These are phyloP conservation scores for Cyclophora albipunctata DNA, from an alignment of 2,888 invertebrate genomes.

Conservation along the genomic window DNA sequence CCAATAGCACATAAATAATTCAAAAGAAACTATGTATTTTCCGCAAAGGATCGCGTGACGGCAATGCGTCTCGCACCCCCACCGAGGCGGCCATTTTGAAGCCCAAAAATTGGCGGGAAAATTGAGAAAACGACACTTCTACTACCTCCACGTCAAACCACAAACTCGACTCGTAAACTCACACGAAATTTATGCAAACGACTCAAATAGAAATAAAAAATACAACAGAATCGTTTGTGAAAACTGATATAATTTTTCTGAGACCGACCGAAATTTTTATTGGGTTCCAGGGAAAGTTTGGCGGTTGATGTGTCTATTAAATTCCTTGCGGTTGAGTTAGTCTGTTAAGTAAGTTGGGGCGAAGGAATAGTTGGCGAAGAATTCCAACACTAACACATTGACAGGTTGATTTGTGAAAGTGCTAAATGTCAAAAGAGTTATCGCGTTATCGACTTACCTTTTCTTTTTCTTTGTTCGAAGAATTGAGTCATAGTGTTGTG, in stretches of 20 bases:
- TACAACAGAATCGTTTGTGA: conserved; percentile 34
- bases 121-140: conserved; percentile 68
- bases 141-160: conserved; percentile 45
- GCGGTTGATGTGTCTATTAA: conserved; percentile 49
- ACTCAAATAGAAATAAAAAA: conserved; percentile 42
- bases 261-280: conserved; percentile 37
- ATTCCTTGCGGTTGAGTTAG: conserved; percentile 43
- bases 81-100: conserved; percentile 59
- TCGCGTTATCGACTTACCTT: neutral
- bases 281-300: conserved; percentile 33
- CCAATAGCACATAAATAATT: conserved; percentile 41
- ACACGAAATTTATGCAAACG: conserved; percentile 52
- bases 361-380: conserved; percentile 30
- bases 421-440: conserved; percentile 10
- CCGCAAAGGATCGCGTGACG: conserved; percentile 42
- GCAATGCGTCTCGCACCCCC: conserved; percentile 43
- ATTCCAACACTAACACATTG: conserved; percentile 27
- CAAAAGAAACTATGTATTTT: conserved; percentile 30
- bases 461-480: conserved; percentile 1
- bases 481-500: neutral
- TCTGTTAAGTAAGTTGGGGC: conserved; percentile 26
- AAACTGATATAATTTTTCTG: conserved; percentile 28
- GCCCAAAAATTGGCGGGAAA: conserved; percentile 63
- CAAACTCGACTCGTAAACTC: conserved; percentile 31
- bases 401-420: conserved; percentile 19